These are phyloP conservation scores for Halocynthia aurantium DNA, from an alignment of 23 tunicate species.

Conservation along the genomic window DNA sequence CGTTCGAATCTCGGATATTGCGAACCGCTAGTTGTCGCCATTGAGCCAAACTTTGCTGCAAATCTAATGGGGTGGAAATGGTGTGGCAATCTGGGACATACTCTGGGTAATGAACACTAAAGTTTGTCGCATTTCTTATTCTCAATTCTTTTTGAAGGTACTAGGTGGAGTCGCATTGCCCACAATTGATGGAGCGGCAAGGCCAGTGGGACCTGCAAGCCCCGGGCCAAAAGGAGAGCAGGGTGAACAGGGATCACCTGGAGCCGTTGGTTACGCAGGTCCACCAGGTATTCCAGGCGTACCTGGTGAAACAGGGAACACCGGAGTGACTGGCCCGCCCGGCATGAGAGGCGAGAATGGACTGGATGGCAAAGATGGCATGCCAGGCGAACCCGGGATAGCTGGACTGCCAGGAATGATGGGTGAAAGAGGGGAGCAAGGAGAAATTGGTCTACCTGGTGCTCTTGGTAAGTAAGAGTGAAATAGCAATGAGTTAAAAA, in stretches of 20 bases:
- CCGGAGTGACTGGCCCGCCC: constrained; percentile 18
- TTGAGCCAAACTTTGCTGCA: too few species aligned
- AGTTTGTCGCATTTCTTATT: too few species aligned
- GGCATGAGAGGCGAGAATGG: constrained; percentile 23
- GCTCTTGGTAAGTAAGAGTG: neutral
- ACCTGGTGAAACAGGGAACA: constrained; percentile 8
- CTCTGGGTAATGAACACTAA: too few species aligned
- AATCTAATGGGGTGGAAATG: too few species aligned
- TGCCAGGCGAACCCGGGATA: constrained; percentile 13
- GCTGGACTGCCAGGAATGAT: constrained; percentile 37
- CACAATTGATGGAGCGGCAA: neutral
- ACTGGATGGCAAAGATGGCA: constrained; percentile 12
- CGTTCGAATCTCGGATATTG: neutral
- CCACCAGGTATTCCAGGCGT: constrained; percentile 11
- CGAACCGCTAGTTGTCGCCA: neutral
- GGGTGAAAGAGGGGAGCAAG: constrained; percentile 33
- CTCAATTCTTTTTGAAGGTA: neutral
- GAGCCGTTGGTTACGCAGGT: constrained; percentile 9
- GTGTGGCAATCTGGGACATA: too few species aligned
- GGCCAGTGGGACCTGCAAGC: neutral
- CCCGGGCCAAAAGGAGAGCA: constrained; percentile 14
- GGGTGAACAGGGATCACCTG: constrained; percentile 18
- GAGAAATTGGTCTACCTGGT: constrained; percentile 10
- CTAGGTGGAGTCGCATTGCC: neutral
- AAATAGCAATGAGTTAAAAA: too few species aligned